These are phyloP conservation scores for Eulemur rufifrons DNA, from an alignment of 2,113 vertebrate species.

Conservation along the genomic window DNA sequence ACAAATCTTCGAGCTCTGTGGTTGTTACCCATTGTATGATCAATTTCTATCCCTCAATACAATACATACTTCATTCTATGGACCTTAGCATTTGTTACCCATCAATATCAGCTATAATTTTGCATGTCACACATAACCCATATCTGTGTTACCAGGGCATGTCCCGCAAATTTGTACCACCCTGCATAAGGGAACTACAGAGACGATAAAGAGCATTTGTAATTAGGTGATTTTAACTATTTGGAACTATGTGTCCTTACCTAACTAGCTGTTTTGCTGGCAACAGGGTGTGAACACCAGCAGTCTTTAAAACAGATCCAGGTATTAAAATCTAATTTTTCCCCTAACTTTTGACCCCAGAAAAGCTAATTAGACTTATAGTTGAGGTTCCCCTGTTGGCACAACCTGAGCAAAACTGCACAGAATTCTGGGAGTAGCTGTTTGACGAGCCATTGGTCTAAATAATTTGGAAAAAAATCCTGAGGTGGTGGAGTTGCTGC, in stretches of 20 bases:
- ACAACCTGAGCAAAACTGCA: constrained; percentile 55
- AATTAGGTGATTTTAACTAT: constrained; percentile 61
- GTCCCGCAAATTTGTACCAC: constrained; percentile 38
- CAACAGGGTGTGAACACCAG: constrained; percentile 20
- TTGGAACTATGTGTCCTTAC: constrained; percentile 63
- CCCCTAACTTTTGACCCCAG: constrained; percentile 62
- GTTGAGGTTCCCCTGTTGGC: constrained; percentile 17
- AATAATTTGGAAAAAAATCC: constrained; percentile 58
- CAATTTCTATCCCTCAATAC: constrained; percentile 73
- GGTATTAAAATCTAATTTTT: constrained; percentile 59
- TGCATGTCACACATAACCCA: constrained; percentile 69
- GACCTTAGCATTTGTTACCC: constrained; percentile 63
- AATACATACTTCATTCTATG: constrained; percentile 57
- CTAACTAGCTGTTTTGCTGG: constrained; percentile 62
- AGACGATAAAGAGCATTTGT: constrained; percentile 55
- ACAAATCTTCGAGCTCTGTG: constrained; percentile 73
- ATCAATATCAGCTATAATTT: constrained; percentile 62
- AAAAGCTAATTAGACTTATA: constrained; percentile 49
- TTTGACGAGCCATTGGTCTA: constrained; percentile 36
- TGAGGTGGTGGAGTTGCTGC: constrained; percentile 40
- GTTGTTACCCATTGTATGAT: constrained; percentile 66
- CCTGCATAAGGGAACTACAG: constrained; percentile 62
- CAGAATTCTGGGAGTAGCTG: constrained; percentile 58
- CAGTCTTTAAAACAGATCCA: constrained; percentile 52
- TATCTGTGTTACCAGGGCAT: constrained; percentile 63